These are phyloP conservation scores for Aphis gossypii DNA, from an alignment of 1,140 invertebrate genomes.

Conservation along the genomic window DNA sequence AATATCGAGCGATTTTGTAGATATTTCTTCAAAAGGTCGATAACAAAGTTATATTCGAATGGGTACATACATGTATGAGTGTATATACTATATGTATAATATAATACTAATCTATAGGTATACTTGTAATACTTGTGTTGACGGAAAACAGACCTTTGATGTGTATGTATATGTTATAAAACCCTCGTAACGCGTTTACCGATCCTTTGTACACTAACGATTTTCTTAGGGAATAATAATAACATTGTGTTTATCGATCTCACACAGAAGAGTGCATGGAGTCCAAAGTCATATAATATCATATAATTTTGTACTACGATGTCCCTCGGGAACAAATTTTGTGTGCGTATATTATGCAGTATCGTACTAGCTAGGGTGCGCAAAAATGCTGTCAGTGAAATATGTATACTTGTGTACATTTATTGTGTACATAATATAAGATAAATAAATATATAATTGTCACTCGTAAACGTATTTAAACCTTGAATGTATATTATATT, in stretches of 20 bases:
- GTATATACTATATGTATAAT: neutral
- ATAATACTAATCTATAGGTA: neutral
- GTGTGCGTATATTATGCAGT: neutral
- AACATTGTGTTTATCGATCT: neutral
- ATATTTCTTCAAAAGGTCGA: neutral
- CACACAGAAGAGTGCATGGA: neutral
- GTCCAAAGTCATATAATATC: neutral
- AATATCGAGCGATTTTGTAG: neutral
- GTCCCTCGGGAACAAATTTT: neutral
- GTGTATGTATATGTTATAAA: neutral
- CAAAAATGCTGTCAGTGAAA: neutral
- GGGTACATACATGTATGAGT: neutral
- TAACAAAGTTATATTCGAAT: neutral
- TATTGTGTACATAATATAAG: neutral
- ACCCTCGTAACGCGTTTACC: neutral
- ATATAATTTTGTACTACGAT: neutral
- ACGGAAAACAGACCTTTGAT: neutral
- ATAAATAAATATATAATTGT: neutral
- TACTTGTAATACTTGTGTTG: neutral
- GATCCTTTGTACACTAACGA: neutral
- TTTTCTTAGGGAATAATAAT: neutral
- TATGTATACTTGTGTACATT: neutral
- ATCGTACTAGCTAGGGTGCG: neutral
- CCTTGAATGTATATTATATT: neutral
- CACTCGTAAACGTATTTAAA: neutral